Evolutionary conservation across 2,113 vertebrate species (phyloP).

Genomic region (Isurus oxyrinchus): DNA sequence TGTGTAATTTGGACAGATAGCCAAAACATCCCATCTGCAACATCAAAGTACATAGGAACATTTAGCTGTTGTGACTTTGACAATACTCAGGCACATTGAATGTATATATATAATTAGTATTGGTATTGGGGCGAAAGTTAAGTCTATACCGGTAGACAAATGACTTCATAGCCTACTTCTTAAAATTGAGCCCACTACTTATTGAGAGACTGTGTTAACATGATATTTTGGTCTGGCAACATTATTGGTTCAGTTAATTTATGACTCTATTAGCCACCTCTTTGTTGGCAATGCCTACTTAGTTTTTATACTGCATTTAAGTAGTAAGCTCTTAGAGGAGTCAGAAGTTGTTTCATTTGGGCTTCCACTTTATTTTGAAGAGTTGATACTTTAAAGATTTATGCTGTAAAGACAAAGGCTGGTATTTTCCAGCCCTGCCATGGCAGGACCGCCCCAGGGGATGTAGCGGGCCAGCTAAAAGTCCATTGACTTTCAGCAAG

Average conservation of each 20-base stretch:
- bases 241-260: not conserved
- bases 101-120: slow-evolving; percentile 1
- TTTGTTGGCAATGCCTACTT: not conserved
- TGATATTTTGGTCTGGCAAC: not conserved
- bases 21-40: not conserved
- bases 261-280: not conserved
- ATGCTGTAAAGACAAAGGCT: not conserved
- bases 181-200: not conserved
- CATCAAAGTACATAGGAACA: not conserved
- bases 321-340: not conserved
- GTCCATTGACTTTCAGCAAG: too few relatives aligned
- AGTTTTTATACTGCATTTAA: not conserved
- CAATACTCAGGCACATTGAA: not conserved
- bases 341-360: not conserved
- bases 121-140: not conserved
- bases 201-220: not conserved
- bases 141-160: not conserved
- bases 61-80: not conserved
- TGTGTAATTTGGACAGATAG: not conserved
- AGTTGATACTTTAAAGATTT: not conserved
- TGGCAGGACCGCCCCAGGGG: too few relatives aligned
- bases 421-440: too few relatives aligned
- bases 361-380: not conserved
- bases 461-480: too few relatives aligned
- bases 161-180: not conserved